Evolutionary conservation across 2,113 vertebrate genomes (phyloP).

Genomic region (Anthoscopus minutus): DNA sequence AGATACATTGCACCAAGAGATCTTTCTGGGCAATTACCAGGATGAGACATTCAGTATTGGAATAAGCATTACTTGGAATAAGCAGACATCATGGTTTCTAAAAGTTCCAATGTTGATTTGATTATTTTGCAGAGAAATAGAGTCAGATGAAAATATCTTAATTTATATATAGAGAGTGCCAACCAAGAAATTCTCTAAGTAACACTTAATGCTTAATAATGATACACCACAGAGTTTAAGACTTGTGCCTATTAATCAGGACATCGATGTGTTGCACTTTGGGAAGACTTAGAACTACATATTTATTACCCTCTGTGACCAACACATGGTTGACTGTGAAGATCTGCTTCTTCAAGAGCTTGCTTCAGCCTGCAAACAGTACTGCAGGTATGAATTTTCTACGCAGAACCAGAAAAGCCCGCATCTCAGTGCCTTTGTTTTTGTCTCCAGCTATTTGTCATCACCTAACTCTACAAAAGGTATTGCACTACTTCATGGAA

Average conservation of each 20-base stretch:
- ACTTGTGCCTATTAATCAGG: not conserved
- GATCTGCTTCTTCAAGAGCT: accelerated
- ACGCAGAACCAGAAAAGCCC: not conserved
- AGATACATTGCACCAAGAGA: accelerated
- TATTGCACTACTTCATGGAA: not conserved
- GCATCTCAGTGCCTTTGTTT: not conserved
- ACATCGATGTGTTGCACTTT: not conserved
- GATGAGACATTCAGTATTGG: not conserved
- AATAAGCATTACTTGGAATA: not conserved
- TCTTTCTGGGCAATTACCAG: not conserved
- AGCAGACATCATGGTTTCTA: not conserved
- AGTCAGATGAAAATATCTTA: not conserved
- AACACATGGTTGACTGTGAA: not conserved
- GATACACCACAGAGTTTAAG: not conserved
- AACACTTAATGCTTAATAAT: not conserved
- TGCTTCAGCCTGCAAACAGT: not conserved
- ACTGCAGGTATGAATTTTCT: not conserved
- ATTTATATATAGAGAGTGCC: not conserved
- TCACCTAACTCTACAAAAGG: not conserved
- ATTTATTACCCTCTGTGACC: not conserved
- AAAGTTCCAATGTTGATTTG: not conserved
- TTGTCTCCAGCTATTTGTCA: not conserved
- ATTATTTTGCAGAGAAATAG: not conserved
- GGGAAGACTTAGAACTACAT: not conserved
- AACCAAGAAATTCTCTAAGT: not conserved